These are phyloP conservation scores for Allophyes oxyacanthae DNA, from an alignment of 2,888 invertebrate genomes.

Conservation along the genomic window DNA sequence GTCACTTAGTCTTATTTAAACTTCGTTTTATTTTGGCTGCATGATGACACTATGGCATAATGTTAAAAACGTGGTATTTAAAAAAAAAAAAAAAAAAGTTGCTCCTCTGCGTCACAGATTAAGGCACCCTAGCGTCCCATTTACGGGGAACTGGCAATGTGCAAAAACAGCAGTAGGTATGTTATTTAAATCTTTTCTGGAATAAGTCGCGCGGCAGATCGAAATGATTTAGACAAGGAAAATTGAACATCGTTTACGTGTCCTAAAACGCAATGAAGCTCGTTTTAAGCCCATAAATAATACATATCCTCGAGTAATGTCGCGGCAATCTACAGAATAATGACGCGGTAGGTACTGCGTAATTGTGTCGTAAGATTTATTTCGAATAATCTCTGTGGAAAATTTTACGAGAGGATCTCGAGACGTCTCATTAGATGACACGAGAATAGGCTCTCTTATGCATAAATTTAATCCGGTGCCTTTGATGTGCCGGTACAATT, in stretches of 20 bases:
- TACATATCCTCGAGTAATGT: constrained; percentile 23
- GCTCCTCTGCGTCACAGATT: too few species aligned
- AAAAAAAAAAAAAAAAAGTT: too few species aligned
- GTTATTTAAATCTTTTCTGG: too few species aligned
- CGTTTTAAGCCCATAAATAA: constrained; percentile 33
- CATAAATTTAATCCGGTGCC: constrained; percentile 60
- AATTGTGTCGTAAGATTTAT: constrained; percentile 40
- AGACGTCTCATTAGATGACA: constrained; percentile 47
- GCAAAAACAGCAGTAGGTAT: too few species aligned
- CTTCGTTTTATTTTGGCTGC: too few species aligned
- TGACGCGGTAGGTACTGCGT: constrained; percentile 21
- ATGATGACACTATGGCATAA: too few species aligned
- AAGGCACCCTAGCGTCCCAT: too few species aligned
- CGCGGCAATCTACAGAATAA: constrained; percentile 33
- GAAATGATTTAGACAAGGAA: constrained; percentile 16
- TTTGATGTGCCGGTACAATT: constrained; percentile 58
- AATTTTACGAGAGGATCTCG: constrained; percentile 27
- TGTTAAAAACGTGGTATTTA: too few species aligned
- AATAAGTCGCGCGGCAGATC: not conserved
- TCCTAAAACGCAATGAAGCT: constrained; percentile 21
- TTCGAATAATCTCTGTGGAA: constrained; percentile 39
- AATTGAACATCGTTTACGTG: constrained; percentile 16
- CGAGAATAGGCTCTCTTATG: constrained; percentile 49
- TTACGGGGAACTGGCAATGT: too few species aligned
- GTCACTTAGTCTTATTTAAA: too few species aligned